Evolutionary conservation across 2,888 invertebrate species (phyloP).

Genomic region (Polymixis flavicincta): DNA sequence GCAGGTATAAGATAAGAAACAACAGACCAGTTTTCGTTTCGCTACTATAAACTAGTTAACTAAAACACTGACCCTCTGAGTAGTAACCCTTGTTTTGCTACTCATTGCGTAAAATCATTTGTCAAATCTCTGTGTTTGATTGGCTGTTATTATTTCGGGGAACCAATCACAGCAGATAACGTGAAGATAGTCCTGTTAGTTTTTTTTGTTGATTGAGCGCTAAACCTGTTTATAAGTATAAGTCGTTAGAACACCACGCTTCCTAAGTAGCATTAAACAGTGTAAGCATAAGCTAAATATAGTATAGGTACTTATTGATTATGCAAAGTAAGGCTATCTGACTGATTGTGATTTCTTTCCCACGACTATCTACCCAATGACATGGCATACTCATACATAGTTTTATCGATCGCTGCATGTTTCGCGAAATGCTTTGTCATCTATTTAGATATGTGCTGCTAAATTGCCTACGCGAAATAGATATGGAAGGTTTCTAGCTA

Average conservation of each 20-base stretch:
- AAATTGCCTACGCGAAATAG: slow-evolving; percentile 27
- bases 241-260: background rate
- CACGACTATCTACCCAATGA: slow-evolving; percentile 48
- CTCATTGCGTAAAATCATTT: background rate
- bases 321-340: slow-evolving; percentile 43
- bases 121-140: background rate
- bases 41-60: background rate
- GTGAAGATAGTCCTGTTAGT: background rate
- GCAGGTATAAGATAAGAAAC: background rate
- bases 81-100: background rate
- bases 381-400: slow-evolving; percentile 48
- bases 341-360: slow-evolving; percentile 51
- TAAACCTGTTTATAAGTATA: slow-evolving; percentile 6
- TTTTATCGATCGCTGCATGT: slow-evolving; percentile 52
- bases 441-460: slow-evolving; percentile 21
- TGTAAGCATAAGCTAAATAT: slow-evolving; percentile 27
- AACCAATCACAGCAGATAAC: background rate
- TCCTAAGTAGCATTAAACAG: background rate
- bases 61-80: background rate
- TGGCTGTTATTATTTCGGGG: background rate
- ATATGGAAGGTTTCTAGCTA: slow-evolving; percentile 12
- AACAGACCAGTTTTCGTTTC: background rate
- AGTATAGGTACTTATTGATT: slow-evolving; percentile 35
- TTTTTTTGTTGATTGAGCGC: background rate
- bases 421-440: slow-evolving; percentile 55